Base-by-base conservation (phyloP, 2,797 vertebrate genomes). In the Heterohyrax brucei region DNA sequence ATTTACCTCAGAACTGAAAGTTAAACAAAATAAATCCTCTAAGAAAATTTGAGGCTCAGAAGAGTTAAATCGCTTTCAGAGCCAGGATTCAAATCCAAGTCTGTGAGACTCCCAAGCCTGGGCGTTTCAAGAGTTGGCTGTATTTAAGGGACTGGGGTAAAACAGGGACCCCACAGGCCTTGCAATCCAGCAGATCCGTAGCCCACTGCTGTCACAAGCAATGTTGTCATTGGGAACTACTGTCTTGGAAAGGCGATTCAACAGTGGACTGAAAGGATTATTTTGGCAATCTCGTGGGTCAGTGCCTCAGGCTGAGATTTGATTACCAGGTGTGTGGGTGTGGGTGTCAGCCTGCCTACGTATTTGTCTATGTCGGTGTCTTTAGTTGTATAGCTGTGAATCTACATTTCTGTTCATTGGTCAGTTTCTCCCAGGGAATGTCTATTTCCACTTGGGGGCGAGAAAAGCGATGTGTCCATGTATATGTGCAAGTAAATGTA, bases 1-100 rank as follows among this genome's bases (percentile, higher is more conserved):
- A 33, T 79, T 70, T 19, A 72, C 87, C 68, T 89, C 44, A 91
- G 94, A 93, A 81, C 39, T 48, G 80, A 83, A 96, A 92, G 33
- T 56, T 66, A 66, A 28, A 66, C 33, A 33, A 28, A 66, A 70
- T 5, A 70, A 33, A 33, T n/a, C n/a, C 68, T 44, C 50, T 53
- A 78, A 77, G 64, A 33, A 91, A 81, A 94, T 56, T 56, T 56
- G 53, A 56, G 53, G 53, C 24, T 93, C 50, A 44, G 78, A 56
- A 33, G 39, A 75, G 39, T 61, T 92, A 53, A 84, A 82, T 39
- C 30, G 73, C 66, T 92, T 84, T 84, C 50, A 90, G 73, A 81
- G 53, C 30, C 56, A 56, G 66, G 30, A 80, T 92, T 85, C 82
- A 78, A 82, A 82, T 39, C 59, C 30, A 81, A 64, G 48, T 59